A percentile compares a stretch with the other conserved stretches of the same genome.
These are phyloP conservation scores for Netelia virgata DNA, from an alignment of 2,888 invertebrate species.

Conservation along the genomic window DNA sequence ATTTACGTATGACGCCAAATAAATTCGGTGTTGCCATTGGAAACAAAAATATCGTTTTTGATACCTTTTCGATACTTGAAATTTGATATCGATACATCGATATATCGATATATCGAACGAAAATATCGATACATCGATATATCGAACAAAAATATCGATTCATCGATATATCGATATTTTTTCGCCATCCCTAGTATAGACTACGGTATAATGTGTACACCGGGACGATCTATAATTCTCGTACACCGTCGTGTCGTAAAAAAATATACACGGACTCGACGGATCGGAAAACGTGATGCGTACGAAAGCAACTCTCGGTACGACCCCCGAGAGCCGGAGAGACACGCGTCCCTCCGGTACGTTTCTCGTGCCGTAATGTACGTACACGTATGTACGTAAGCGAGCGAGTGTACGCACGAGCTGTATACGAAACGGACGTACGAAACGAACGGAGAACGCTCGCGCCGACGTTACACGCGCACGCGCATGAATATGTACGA, in stretches of 20 bases:
- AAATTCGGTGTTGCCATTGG: no score
- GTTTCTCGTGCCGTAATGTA: constrained; percentile 33
- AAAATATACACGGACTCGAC: constrained; percentile 35
- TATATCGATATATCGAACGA: no score
- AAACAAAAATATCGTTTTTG: no score
- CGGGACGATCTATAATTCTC: constrained; percentile 19
- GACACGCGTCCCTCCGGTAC: constrained; percentile 46
- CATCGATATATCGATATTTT: no score
- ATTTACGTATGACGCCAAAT: no score
- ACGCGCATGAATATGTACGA: constrained; percentile 83
- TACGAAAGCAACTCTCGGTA: constrained; percentile 50
- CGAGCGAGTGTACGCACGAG: constrained; percentile 54
- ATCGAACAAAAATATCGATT: no score
- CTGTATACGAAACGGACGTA: constrained; percentile 64
- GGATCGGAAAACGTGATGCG: constrained; percentile 43
- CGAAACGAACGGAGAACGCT: constrained; percentile 58
- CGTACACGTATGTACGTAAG: constrained; percentile 49
- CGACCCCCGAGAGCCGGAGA: constrained; percentile 15
- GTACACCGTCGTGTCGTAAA: constrained; percentile 34
- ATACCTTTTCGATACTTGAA: no score
- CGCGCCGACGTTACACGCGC: constrained; percentile 76
- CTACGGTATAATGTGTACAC: neutral
- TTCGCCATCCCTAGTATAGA: no score
- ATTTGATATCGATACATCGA: no score
- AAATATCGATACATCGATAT: no score